Percentiles rank a stretch among this genome's conserved stretches.
Conservation (phyloP, 2,113 vertebrate genomes). For the Aleadryas rufinucha region DNA sequence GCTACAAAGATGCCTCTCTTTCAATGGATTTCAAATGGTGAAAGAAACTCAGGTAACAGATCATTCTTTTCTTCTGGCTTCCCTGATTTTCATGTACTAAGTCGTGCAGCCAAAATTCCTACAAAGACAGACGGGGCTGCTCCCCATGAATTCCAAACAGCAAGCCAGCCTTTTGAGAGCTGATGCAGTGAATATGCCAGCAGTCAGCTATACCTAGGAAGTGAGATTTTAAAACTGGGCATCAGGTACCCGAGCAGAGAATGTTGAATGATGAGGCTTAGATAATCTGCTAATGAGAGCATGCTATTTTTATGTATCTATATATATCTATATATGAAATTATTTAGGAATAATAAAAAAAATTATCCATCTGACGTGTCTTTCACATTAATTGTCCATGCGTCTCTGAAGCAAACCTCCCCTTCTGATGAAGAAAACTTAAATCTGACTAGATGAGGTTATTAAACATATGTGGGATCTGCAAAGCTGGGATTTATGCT, state of each 20-base stretch:
- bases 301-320: background rate
- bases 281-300: background rate
- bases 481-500: background rate
- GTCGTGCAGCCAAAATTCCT: constrained; percentile 46
- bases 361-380: background rate
- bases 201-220: constrained; percentile 16
- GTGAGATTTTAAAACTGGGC: background rate
- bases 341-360: background rate
- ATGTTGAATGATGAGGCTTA: background rate
- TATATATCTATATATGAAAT: background rate
- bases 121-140: constrained; percentile 27
- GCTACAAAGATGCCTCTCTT: constrained; percentile 55
- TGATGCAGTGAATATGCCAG: constrained; percentile 21
- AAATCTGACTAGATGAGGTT: background rate
- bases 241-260: background rate
- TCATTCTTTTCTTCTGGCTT: constrained; percentile 59
- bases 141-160: constrained; percentile 52
- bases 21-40: constrained; percentile 52
- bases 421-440: background rate
- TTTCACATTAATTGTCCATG: background rate
- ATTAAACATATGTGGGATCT: background rate
- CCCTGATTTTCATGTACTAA: constrained; percentile 48
- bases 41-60: constrained; percentile 53
- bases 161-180: background rate
- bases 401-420: background rate